A percentile compares a stretch with the other conserved stretches of the same genome.
These are phyloP conservation scores for Euphydryas editha DNA, from an alignment of 2,888 invertebrate species.

Conservation along the genomic window DNA sequence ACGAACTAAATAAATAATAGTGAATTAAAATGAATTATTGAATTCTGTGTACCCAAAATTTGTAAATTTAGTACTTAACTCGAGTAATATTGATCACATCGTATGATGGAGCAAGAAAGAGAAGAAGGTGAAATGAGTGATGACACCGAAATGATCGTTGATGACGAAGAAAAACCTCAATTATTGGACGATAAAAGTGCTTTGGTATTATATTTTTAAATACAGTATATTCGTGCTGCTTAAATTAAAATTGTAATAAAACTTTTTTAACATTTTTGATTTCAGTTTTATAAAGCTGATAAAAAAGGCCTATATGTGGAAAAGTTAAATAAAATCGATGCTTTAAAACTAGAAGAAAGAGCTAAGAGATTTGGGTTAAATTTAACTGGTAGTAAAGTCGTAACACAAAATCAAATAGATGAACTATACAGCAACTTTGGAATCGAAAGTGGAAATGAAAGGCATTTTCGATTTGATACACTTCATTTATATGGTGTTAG, in stretches of 20 bases:
- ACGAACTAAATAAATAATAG: background rate
- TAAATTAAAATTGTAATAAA: background rate
- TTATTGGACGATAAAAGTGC: constrained; percentile 48
- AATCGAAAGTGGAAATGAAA: constrained; percentile 82
- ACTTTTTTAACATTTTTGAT: background rate
- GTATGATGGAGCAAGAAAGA: constrained; percentile 59
- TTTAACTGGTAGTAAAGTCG: constrained; percentile 68
- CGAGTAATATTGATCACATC: background rate
- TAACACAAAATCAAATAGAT: constrained; percentile 77
- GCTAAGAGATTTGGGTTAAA: constrained; percentile 76
- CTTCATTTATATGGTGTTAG: constrained; percentile 90
- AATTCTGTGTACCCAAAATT: background rate
- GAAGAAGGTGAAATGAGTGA: constrained; percentile 82
- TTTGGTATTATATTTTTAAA: constrained; percentile 52
- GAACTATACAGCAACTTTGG: constrained; percentile 73
- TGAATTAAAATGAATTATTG: constrained; percentile 1
- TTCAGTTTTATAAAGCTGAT: constrained; percentile 64
- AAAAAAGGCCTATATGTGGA: constrained; percentile 64
- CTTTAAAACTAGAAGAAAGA: constrained; percentile 71
- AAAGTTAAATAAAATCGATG: constrained; percentile 72
- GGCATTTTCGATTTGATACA: constrained; percentile 87
- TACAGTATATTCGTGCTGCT: background rate
- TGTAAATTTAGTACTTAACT: background rate
- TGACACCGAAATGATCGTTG: constrained; percentile 69
- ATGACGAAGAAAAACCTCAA: constrained; percentile 53